Percentiles rank a stretch among this genome's conserved stretches.
Conservation (phyloP, 2,113 vertebrate species). For the Caranx melampygus region DNA sequence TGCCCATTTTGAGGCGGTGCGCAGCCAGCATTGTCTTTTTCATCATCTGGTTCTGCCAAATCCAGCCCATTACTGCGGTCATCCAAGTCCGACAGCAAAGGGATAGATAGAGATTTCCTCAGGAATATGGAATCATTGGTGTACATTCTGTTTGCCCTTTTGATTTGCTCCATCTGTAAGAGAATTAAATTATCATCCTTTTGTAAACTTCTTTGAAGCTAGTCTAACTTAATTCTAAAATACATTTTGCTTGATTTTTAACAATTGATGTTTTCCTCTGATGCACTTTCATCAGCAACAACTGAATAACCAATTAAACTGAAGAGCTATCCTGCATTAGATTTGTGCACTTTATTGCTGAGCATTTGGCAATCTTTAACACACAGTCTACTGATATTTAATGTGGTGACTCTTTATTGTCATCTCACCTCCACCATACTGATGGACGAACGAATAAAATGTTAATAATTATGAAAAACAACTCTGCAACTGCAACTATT, state of each 20-base stretch:
- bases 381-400: not conserved
- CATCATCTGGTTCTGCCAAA: slow-evolving; percentile 35
- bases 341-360: no score
- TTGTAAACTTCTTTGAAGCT: not conserved
- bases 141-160: slow-evolving; percentile 93
- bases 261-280: not conserved
- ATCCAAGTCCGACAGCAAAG: slow-evolving; percentile 76
- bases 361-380: no score
- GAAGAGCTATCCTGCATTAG: no score
- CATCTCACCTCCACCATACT: no score
- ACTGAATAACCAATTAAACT: no score
- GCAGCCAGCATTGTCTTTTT: not conserved
- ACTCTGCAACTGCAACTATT: no score
- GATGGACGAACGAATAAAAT: not conserved
- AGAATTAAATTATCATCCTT: not conserved
- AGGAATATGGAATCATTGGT: slow-evolving; percentile 95
- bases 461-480: not conserved
- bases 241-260: not conserved
- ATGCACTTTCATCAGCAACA: no score
- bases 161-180: slow-evolving; percentile 93
- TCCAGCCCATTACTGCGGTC: slow-evolving; percentile 61
- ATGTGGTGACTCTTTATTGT: not conserved
- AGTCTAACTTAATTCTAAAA: not conserved
- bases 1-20: slow-evolving; percentile 46
- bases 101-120: slow-evolving; percentile 90